These are phyloP conservation scores for Phenganax stokvisi DNA, from an alignment of 92 coral and sea anemone species.

Conservation along the genomic window DNA sequence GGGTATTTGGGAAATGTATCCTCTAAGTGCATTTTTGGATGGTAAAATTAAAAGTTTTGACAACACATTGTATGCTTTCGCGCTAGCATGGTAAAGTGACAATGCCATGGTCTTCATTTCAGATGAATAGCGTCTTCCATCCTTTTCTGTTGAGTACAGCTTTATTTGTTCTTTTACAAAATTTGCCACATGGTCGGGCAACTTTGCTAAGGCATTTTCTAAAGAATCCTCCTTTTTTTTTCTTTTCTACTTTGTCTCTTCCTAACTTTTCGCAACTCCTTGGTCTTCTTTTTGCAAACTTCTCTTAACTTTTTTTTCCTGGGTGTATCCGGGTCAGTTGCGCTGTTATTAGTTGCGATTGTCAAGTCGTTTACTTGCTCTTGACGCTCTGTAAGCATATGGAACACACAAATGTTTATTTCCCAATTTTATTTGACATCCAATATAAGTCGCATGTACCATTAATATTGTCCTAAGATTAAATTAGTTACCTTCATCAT, in stretches of 20 bases:
- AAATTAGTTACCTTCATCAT: neutral
- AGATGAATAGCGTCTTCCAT: constrained; percentile 34
- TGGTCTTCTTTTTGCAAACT: neutral
- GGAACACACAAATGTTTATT: no score
- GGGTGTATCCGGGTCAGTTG: neutral
- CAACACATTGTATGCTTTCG: constrained; percentile 20
- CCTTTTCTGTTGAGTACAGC: neutral
- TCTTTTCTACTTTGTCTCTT: neutral
- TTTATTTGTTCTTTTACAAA: constrained; percentile 27
- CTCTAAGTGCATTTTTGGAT: neutral
- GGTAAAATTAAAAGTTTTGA: constrained; percentile 31
- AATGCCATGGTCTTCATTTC: constrained; percentile 29
- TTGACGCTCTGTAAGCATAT: neutral
- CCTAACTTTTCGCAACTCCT: neutral
- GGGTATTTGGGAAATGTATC: constrained; percentile 21
- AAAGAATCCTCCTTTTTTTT: neutral
- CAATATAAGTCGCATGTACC: no score
- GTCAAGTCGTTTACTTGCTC: neutral
- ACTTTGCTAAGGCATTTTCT: constrained; percentile 5
- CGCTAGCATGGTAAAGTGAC: constrained; percentile 34
- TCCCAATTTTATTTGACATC: no score
- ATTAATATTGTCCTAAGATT: neutral
- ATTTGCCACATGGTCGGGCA: constrained; percentile 14
- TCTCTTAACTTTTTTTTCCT: neutral
- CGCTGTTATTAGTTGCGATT: neutral